Conservation (phyloP, 2,888 invertebrate genomes). For the Deroplatys truncata region DNA sequence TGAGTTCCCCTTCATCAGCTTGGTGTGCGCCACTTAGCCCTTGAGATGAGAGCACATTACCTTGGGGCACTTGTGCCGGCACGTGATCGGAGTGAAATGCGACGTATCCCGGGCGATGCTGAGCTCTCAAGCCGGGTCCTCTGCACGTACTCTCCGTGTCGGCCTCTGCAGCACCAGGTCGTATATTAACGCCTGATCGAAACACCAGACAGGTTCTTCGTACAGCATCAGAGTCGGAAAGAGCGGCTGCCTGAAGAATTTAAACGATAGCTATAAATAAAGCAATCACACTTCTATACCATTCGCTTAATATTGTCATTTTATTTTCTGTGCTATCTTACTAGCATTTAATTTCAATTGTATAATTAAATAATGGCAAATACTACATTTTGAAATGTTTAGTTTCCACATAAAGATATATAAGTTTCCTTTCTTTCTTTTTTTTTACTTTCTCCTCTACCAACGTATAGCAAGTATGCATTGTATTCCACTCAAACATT, state of each 20-base stretch:
- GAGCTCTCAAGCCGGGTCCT: neutral
- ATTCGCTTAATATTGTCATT: neutral
- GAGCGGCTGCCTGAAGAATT: neutral
- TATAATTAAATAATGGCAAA: too few species aligned
- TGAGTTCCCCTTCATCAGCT: neutral
- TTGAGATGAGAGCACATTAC: neutral
- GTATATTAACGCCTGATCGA: neutral
- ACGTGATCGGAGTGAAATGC: neutral
- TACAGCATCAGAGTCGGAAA: neutral
- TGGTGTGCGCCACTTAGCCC: neutral
- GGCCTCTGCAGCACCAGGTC: neutral
- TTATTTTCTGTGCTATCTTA: too few species aligned
- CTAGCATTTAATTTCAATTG: too few species aligned
- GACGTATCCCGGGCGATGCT: neutral
- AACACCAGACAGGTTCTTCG: neutral
- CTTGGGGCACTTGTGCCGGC: neutral
- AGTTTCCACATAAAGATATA: too few species aligned
- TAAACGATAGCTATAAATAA: too few species aligned
- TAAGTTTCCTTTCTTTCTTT: too few species aligned
- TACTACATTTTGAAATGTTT: too few species aligned
- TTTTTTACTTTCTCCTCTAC: too few species aligned
- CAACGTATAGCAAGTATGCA: too few species aligned
- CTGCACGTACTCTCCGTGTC: neutral
- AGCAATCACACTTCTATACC: too few species aligned
- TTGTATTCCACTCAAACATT: too few species aligned